phyloP scores from a whole-genome alignment of 2,113 vertebrate genomes.

The Galemys pyrenaicus region DNA sequence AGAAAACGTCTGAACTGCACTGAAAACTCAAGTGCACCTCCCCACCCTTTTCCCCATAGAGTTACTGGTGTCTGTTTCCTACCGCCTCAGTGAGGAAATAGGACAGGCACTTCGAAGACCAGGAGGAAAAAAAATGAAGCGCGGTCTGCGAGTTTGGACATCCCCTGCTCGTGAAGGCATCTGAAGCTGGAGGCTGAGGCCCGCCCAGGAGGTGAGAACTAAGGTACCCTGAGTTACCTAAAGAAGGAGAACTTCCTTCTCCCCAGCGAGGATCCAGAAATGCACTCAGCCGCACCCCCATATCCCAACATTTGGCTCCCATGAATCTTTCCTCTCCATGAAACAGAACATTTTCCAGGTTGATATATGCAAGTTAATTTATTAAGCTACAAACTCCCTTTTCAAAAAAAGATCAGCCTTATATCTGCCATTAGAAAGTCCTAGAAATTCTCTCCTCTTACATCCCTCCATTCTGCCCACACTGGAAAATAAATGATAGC shows the following conservation, averaged over 20 bases:
- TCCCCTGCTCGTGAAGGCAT: not conserved
- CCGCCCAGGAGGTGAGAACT: not conserved
- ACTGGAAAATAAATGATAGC: not conserved
- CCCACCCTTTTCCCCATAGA: not conserved
- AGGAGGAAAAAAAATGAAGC: not conserved
- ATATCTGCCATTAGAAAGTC: slow-evolving; percentile 1
- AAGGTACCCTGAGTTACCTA: not conserved
- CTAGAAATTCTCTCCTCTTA: slow-evolving; percentile 58
- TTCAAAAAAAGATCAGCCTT: slow-evolving; percentile 55
- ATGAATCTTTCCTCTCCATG: slow-evolving; percentile 62
- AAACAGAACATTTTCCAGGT: slow-evolving; percentile 25
- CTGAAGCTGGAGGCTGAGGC: not conserved
- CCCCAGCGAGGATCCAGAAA: not conserved
- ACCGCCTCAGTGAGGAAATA: not conserved
- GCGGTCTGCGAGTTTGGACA: not conserved
- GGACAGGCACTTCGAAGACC: not conserved
- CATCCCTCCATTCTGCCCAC: not conserved
- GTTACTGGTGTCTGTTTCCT: not conserved
- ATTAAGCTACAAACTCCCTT: slow-evolving; percentile 65
- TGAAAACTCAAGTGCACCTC: not conserved
- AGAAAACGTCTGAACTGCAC: not conserved
- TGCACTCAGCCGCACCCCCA: slow-evolving; percentile 22
- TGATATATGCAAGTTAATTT: slow-evolving; percentile 62
- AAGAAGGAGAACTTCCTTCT: not conserved
- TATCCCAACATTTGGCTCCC: slow-evolving; percentile 34